phyloP scores from a whole-genome alignment of 1,140 invertebrate genomes.

The Mamestra configurata region DNA sequence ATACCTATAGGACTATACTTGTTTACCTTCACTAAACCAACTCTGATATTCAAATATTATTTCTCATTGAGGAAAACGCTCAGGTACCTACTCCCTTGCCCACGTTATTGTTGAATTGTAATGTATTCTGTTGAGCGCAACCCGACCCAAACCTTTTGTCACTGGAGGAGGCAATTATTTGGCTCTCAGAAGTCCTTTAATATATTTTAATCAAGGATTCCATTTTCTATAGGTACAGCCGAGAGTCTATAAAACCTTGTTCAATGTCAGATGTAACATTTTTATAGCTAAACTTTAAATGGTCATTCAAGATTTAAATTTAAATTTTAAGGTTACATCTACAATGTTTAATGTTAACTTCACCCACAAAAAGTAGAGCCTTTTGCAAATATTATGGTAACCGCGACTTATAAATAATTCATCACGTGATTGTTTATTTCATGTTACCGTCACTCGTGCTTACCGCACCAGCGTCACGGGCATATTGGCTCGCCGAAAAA shows the following conservation, averaged over 20 bases:
- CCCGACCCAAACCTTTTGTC: not conserved
- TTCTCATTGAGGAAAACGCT: not conserved
- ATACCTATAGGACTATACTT: not conserved
- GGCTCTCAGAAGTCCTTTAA: not conserved
- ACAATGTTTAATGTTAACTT: slow-evolving; percentile 15
- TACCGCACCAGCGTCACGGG: slow-evolving; percentile 9
- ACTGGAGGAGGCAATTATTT: not conserved
- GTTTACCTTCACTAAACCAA: not conserved
- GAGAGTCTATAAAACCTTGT: not conserved
- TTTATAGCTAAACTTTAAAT: no score
- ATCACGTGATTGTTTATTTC: slow-evolving; percentile 28
- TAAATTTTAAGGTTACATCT: no score
- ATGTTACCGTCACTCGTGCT: slow-evolving; percentile 21
- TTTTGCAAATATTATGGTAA: slow-evolving; percentile 28
- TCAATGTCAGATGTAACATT: not conserved
- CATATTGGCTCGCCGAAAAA: slow-evolving; percentile 18
- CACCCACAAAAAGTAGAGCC: not conserved
- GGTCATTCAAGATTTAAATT: no score
- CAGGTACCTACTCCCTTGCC: not conserved
- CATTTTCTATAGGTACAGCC: not conserved
- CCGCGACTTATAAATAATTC: slow-evolving; percentile 1
- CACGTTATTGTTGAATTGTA: not conserved
- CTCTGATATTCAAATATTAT: not conserved
- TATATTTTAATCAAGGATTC: not conserved
- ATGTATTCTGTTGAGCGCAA: not conserved